Conservation (phyloP, 2,888 invertebrate genomes). For the Euzetes globulus region DNA sequence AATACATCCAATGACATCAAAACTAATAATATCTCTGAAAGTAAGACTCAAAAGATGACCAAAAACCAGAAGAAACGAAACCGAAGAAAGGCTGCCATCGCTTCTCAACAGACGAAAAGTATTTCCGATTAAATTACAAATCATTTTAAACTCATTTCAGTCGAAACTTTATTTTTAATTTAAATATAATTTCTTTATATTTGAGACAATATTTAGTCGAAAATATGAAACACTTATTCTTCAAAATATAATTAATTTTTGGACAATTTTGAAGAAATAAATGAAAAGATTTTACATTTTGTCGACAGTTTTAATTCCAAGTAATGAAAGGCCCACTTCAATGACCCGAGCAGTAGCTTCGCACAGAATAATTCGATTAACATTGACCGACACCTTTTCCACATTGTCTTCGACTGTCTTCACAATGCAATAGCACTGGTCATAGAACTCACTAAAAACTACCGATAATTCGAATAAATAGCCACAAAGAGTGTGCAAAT, state of each 20-base stretch:
- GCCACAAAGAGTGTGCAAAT: constrained; percentile 81
- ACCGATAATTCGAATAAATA: constrained; percentile 90
- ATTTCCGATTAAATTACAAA: constrained; percentile 9
- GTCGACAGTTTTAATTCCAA: constrained; percentile 82
- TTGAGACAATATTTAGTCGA: background rate
- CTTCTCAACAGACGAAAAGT: background rate
- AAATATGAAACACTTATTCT: too few species aligned
- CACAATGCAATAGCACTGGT: constrained; percentile 92
- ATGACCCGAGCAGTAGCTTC: constrained; percentile 85
- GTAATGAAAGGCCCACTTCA: constrained; percentile 75
- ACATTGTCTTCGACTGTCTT: constrained; percentile 51
- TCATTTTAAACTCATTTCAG: background rate
- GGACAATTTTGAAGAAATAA: background rate
- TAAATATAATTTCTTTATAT: background rate
- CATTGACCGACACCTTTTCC: constrained; percentile 70
- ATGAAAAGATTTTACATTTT: constrained; percentile 61
- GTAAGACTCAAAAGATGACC: background rate
- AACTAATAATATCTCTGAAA: background rate
- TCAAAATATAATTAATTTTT: too few species aligned
- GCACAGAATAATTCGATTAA: constrained; percentile 76
- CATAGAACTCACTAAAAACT: constrained; percentile 93
- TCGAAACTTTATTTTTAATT: background rate
- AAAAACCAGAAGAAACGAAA: constrained; percentile 25
- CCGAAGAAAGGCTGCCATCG: constrained; percentile 7
- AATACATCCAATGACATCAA: background rate